phyloP scores from a whole-genome alignment of 2,888 invertebrate genomes.

The Trachelus iudaicus region DNA sequence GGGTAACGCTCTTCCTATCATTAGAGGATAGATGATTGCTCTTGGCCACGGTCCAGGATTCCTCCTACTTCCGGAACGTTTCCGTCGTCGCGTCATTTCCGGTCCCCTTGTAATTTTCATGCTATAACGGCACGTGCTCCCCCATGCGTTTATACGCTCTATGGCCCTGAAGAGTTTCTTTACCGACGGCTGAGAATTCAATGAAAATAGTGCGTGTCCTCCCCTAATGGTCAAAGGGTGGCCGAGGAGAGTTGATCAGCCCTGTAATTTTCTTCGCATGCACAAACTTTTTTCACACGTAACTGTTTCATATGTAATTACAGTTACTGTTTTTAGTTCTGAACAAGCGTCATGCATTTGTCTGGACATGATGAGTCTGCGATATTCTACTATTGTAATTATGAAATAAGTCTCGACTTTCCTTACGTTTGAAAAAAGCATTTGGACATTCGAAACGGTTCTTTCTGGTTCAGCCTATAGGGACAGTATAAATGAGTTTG shows the following conservation, averaged over 20 bases:
- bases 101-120: slow-evolving; percentile 42
- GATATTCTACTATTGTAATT: neutral
- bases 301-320: neutral
- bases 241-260: neutral
- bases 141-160: neutral
- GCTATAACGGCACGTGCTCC: slow-evolving; percentile 22
- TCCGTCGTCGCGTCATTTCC: slow-evolving; percentile 44
- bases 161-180: neutral
- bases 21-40: neutral
- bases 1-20: neutral
- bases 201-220: neutral
- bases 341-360: neutral
- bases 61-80: slow-evolving; percentile 21
- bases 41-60: neutral
- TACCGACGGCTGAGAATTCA: neutral
- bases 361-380: neutral
- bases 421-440: neutral
- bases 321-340: neutral
- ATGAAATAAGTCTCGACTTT: neutral
- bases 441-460: neutral
- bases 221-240: neutral
- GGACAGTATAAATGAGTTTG: neutral
- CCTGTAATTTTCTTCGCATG: neutral
- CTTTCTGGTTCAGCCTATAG: neutral
- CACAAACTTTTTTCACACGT: neutral